A percentile compares a stretch with the other conserved stretches of the same genome.
Conservation (phyloP, 2,113 vertebrate genomes). For the Silurus meridionalis region DNA sequence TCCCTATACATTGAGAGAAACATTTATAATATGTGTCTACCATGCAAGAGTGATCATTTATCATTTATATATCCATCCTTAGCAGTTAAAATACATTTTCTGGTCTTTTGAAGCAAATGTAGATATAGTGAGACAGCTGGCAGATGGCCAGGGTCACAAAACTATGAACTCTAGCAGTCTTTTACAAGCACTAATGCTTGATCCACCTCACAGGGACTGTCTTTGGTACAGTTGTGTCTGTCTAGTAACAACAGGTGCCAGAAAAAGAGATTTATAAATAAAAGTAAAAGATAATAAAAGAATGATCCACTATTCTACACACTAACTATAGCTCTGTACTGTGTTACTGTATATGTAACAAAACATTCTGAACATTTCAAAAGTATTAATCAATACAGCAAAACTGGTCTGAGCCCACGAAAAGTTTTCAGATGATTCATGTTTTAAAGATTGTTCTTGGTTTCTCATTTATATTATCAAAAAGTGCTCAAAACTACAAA, state of each 20-base stretch:
- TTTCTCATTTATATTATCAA: background rate
- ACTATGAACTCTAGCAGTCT: background rate
- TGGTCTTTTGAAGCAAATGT: background rate
- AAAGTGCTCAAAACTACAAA: background rate
- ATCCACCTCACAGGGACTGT: background rate
- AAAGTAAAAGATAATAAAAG: background rate
- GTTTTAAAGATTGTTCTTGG: background rate
- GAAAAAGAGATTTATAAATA: background rate
- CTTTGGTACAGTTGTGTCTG: background rate
- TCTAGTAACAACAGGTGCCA: conserved; percentile 7
- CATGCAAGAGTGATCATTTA: background rate
- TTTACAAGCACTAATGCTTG: background rate
- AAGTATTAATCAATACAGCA: background rate
- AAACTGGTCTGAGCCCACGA: background rate
- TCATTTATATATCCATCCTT: background rate
- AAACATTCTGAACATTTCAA: background rate
- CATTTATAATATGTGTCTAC: background rate
- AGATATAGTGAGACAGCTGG: background rate
- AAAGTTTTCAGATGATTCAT: background rate
- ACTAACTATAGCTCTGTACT: background rate
- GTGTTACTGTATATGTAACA: background rate
- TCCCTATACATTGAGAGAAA: background rate
- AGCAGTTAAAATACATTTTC: background rate
- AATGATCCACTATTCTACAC: background rate
- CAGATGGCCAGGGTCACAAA: background rate